Evolutionary conservation across 2,797 vertebrate genomes (phyloP).

Genomic region (Coccyzus lansbergi): DNA sequence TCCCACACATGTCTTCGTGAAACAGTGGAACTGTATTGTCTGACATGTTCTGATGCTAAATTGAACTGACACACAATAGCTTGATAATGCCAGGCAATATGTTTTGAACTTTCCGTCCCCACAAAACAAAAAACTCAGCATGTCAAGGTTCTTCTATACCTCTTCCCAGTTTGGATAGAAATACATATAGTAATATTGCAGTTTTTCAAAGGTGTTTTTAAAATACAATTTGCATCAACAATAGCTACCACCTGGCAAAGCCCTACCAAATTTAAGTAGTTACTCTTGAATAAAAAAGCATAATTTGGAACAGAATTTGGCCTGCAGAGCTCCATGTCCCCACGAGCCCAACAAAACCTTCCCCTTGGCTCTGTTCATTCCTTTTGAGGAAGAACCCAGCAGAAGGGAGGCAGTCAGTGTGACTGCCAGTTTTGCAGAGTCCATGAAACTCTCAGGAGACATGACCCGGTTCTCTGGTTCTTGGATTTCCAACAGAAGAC

Average conservation of each 20-base stretch:
- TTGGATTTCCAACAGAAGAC: conserved; percentile 33
- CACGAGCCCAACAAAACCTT: conserved; percentile 26
- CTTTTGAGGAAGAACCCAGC: conserved; percentile 11
- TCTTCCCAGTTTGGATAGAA: not conserved
- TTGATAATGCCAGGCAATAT: not conserved
- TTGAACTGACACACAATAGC: not conserved
- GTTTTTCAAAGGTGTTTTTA: not conserved
- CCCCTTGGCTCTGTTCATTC: not conserved
- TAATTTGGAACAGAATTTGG: conserved; percentile 41
- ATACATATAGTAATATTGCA: not conserved
- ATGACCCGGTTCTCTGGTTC: not conserved
- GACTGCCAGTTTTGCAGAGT: conserved; percentile 45
- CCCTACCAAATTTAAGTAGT: not conserved
- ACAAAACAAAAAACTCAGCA: not conserved
- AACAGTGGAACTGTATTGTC: not conserved
- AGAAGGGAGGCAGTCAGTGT: conserved; percentile 37
- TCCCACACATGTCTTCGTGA: not conserved
- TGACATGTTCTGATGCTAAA: not conserved
- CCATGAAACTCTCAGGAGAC: not conserved
- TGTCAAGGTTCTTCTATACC: not conserved
- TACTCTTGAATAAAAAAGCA: conserved; percentile 12
- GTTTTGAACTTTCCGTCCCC: not conserved
- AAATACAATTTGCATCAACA: not conserved
- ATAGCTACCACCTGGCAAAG: conserved; percentile 16
- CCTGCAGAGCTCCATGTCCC: conserved; percentile 7